Evolutionary conservation across 2,113 vertebrate genomes (phyloP).

Genomic region (Corvus hawaiiensis): DNA sequence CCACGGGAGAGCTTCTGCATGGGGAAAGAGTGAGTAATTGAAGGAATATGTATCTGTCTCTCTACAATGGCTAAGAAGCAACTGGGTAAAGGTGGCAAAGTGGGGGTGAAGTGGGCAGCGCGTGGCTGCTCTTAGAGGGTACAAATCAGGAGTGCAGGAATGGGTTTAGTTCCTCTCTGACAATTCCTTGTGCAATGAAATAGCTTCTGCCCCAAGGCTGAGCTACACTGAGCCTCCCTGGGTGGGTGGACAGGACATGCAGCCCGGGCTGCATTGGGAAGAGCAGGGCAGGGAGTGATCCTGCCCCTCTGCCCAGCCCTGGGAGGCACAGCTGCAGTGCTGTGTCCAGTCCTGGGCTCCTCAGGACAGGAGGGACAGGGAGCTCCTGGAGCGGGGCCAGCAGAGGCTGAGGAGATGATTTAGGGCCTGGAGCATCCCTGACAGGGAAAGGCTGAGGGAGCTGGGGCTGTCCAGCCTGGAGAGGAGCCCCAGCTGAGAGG

Average conservation of each 20-base stretch:
- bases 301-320: not conserved
- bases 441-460: not conserved
- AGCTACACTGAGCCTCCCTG: not conserved
- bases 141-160: not conserved
- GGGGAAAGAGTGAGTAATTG: not conserved
- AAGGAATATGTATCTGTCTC: not conserved
- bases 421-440: too few relatives aligned
- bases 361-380: too few relatives aligned
- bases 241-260: rapidly evolving
- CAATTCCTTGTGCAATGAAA: not conserved
- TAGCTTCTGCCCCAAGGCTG: not conserved
- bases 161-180: not conserved
- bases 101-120: not conserved
- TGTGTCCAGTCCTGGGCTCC: not conserved
- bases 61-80: rapidly evolving
- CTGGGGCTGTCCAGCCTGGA: not conserved
- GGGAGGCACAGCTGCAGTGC: not conserved
- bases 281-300: not conserved
- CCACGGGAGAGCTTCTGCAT: rapidly evolving
- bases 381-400: too few relatives aligned
- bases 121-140: not conserved
- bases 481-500: too few relatives aligned
- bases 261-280: not conserved
- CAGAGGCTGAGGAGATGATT: too few relatives aligned
- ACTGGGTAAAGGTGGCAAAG: not conserved